A percentile compares a stretch with the other conserved stretches of the same genome.
Evolutionary conservation across 2,797 vertebrate species (phyloP).

Genomic region (Sebastes taczanowskii): DNA sequence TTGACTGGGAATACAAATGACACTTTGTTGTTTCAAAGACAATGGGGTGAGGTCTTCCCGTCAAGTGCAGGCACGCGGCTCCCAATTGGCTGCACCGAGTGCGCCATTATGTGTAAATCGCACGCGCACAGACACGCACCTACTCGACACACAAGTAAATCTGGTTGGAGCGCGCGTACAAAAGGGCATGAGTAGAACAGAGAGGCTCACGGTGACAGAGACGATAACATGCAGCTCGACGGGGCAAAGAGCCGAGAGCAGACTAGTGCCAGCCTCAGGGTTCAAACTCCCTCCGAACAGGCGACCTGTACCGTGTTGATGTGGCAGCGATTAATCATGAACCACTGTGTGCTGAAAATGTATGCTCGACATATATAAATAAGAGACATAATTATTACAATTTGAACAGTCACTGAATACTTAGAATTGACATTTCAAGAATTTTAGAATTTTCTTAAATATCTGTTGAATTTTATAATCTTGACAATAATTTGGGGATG

Average conservation of each 20-base stretch:
- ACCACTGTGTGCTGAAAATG: not conserved
- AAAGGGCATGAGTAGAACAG: conserved; percentile 1
- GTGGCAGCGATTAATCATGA: conserved; percentile 36
- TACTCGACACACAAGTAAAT: not conserved
- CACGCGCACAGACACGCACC: not conserved
- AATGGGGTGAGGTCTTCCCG: not conserved
- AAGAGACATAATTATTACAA: too few relatives aligned
- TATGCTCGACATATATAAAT: not conserved
- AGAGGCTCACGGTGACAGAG: not conserved
- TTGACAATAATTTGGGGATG: not conserved
- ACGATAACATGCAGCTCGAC: conserved; percentile 18
- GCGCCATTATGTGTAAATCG: not conserved
- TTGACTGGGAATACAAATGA: conserved; percentile 5
- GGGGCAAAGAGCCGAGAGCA: conserved; percentile 35
- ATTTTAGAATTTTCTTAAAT: not conserved
- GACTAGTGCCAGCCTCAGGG: not conserved
- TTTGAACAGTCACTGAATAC: too few relatives aligned
- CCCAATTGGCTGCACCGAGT: not conserved
- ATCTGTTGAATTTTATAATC: not conserved
- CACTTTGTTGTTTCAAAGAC: not conserved
- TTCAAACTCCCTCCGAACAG: conserved; percentile 31
- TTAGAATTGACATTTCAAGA: too few relatives aligned
- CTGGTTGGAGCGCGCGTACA: not conserved
- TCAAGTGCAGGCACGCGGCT: not conserved
- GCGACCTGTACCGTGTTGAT: not conserved